Conservation (phyloP, 2,888 invertebrate species). For the Diadromus collaris region DNA sequence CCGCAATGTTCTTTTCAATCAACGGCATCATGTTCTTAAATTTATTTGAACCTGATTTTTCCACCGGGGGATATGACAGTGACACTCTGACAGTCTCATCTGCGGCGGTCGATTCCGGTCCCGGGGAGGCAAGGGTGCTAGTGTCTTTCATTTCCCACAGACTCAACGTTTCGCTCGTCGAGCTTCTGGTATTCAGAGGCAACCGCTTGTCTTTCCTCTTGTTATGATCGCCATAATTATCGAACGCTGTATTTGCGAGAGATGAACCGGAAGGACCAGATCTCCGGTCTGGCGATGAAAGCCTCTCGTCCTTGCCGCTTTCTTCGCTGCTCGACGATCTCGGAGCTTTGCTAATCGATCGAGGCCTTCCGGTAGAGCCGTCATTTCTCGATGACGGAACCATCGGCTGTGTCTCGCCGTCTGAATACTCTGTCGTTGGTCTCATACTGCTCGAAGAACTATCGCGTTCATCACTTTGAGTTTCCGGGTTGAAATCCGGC, state of each 20-base stretch:
- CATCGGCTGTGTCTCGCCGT: neutral
- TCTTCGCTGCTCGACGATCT: conserved; percentile 18
- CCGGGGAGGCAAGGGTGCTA: neutral
- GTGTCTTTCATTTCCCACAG: neutral
- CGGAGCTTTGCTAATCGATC: neutral
- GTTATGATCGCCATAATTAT: neutral
- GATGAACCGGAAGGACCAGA: neutral
- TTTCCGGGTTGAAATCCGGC: neutral
- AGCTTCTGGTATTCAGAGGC: neutral
- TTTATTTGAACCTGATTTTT: neutral
- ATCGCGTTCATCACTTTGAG: neutral
- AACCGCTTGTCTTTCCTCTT: neutral
- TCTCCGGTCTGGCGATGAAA: conserved; percentile 21
- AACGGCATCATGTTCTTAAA: neutral
- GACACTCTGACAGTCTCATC: neutral
- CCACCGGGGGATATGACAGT: neutral
- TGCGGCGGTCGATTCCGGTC: neutral
- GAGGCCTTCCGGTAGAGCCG: conserved; percentile 7
- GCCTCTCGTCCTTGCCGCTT: neutral
- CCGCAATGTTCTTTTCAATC: no score
- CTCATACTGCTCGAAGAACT: neutral
- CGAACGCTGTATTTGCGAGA: neutral
- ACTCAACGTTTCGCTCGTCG: neutral
- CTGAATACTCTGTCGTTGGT: neutral
- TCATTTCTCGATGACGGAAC: conserved; percentile 15